phyloP scores from a whole-genome alignment of 2,888 invertebrate genomes.

The Eumacrocentrus americanus region DNA sequence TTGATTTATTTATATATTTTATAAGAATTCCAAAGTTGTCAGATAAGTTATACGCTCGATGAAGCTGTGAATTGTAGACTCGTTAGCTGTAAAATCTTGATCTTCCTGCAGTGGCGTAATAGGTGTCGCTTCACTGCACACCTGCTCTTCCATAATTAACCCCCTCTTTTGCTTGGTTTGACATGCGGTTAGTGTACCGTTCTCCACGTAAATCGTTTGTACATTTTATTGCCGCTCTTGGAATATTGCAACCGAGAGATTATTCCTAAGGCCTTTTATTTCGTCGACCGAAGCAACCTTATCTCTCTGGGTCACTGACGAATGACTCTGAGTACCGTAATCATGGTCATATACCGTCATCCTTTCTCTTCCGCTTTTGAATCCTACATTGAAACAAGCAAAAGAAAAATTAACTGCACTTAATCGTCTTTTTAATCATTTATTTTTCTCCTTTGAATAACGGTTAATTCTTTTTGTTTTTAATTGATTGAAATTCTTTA shows the following conservation, averaged over 20 bases:
- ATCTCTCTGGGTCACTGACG: conserved; percentile 5
- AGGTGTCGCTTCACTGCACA: background rate
- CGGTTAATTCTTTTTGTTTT: too few species aligned
- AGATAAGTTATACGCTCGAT: background rate
- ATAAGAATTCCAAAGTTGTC: background rate
- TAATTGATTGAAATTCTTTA: too few species aligned
- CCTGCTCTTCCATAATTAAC: conserved; percentile 7
- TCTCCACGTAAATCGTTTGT: conserved; percentile 12
- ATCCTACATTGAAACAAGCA: background rate
- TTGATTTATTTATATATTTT: background rate
- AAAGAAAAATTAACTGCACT: too few species aligned
- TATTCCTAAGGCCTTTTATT: background rate
- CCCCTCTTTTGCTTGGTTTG: background rate
- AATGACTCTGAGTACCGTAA: background rate
- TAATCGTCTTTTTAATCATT: too few species aligned
- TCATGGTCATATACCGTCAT: background rate
- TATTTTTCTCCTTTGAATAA: too few species aligned
- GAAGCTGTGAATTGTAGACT: background rate
- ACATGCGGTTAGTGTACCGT: background rate
- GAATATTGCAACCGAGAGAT: background rate
- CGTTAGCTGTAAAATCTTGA: background rate
- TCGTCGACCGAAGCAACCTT: background rate
- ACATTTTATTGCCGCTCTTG: conserved; percentile 21
- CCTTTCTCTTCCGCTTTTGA: background rate
- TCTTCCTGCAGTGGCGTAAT: background rate